Evolutionary conservation across 1,140 invertebrate genomes (phyloP), one percentile per base, ranked within the genome.

Genomic region (Drosophila novamexicana): DNA sequence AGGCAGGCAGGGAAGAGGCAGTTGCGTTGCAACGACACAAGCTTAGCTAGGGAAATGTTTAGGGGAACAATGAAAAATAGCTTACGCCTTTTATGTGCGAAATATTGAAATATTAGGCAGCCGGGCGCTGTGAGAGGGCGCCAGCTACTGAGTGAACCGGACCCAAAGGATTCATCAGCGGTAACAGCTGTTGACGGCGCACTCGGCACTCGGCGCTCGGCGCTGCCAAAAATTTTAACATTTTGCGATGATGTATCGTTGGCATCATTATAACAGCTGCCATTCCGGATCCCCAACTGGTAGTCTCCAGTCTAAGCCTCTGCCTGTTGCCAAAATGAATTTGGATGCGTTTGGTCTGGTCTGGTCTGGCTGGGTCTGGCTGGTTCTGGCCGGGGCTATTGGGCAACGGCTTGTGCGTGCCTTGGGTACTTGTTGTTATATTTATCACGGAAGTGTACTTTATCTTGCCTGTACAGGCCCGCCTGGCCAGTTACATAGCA

Each of bases 101-200:
- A 81, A 89, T 89, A 89, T 89, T 89, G 84, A 89, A 89, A 89
- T 89, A 89, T 89, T 75, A 84, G 77, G 29, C 61, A 49, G 69
- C 32, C 49, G 53, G 54, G 18, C 42, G 34, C 9, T 3, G 29
- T 7, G 39, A 32, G 39, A 16, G n/a, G 50, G 37, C 36, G 42
- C 12, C 6, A 14, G 2, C 9, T 52, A 50, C 53, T 52, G 32
- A 58, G 59, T 64, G 54, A 75, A 89, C 77, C 71, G 84, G 85
- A 89, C 84, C 80, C 84, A 89, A 89, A 89, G 84, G 84, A 89
- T 89, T 89, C 84, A 89, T 89, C 84, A 89, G 84, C 70, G 84
- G 84, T 75, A 88, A 89, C 84, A 89, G 84, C 84, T 89, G 84
- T 78, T 88, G 84, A 80, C 80, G 79, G 70, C 57, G 52, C 56